Percentiles rank a stretch among this genome's conserved stretches.
phyloP scores from a whole-genome alignment of 1,140 invertebrate species.

The Drosophila ogumai region DNA sequence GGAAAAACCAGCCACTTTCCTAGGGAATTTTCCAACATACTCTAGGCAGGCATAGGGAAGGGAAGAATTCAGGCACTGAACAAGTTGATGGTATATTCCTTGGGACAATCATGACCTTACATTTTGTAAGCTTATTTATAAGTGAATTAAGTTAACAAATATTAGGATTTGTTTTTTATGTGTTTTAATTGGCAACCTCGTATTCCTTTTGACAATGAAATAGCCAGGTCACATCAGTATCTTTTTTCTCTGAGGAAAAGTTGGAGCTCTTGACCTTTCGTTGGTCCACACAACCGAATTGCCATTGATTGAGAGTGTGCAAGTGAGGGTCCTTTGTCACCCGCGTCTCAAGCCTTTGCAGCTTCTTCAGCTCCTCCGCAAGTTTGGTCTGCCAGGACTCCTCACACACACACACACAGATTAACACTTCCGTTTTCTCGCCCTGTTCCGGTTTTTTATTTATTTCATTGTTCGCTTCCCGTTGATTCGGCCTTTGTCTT shows the following conservation, averaged over 20 bases:
- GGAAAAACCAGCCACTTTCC: not conserved
- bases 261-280: slow-evolving; percentile 47
- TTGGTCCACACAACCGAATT: slow-evolving; percentile 17
- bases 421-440: slow-evolving; percentile 56
- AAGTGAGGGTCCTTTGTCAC: slow-evolving; percentile 30
- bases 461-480: slow-evolving; percentile 52
- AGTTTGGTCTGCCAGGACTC: slow-evolving; percentile 20
- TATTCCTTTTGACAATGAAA: not conserved
- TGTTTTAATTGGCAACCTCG: not conserved
- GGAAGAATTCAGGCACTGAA: not conserved
- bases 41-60: not conserved
- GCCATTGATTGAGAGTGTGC: slow-evolving; percentile 12
- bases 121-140: no score
- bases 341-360: slow-evolving; percentile 38
- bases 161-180: no score
- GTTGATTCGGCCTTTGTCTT: slow-evolving; percentile 44
- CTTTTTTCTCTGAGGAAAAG: not conserved
- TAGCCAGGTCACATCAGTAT: not conserved
- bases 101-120: no score
- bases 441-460: slow-evolving; percentile 45
- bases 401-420: slow-evolving; percentile 27
- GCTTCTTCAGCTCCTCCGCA: slow-evolving; percentile 9
- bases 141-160: no score
- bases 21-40: not conserved
- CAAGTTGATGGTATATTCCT: not conserved